Conservation (phyloP, 2,797 vertebrate species). For the Galaxias olidus region DNA sequence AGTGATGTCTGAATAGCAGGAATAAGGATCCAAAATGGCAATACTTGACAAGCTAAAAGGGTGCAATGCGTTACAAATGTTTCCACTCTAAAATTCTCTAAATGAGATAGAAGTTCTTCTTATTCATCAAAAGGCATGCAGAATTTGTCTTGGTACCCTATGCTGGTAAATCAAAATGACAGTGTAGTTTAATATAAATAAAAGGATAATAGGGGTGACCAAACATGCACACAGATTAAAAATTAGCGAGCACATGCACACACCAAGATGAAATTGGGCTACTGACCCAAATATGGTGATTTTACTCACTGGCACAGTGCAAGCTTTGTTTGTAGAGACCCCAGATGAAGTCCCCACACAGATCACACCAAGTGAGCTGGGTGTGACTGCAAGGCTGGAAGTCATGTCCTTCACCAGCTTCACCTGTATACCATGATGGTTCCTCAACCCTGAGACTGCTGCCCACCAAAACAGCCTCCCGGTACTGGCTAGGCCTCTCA, state of each 20-base stretch:
- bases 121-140: no score
- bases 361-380: slow-evolving; percentile 94
- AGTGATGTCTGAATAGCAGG: neutral
- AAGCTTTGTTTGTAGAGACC: slow-evolving; percentile 90
- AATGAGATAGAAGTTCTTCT: no score
- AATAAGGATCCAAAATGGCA: neutral
- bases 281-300: neutral
- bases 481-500: slow-evolving; percentile 44
- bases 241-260: slow-evolving; percentile 5
- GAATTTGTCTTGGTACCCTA: no score
- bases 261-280: neutral
- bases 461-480: slow-evolving; percentile 68
- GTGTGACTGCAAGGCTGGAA: slow-evolving; percentile 85
- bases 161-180: no score
- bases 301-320: slow-evolving; percentile 89
- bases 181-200: no score
- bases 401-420: slow-evolving; percentile 79
- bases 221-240: neutral
- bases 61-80: no score
- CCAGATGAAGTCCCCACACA: slow-evolving; percentile 98
- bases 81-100: no score
- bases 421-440: slow-evolving; percentile 45
- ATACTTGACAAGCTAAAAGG: no score
- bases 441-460: slow-evolving; percentile 62
- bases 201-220: no score